These are phyloP conservation scores for Chloroceryle amazona DNA, from an alignment of 2,797 vertebrate species.

Conservation along the genomic window DNA sequence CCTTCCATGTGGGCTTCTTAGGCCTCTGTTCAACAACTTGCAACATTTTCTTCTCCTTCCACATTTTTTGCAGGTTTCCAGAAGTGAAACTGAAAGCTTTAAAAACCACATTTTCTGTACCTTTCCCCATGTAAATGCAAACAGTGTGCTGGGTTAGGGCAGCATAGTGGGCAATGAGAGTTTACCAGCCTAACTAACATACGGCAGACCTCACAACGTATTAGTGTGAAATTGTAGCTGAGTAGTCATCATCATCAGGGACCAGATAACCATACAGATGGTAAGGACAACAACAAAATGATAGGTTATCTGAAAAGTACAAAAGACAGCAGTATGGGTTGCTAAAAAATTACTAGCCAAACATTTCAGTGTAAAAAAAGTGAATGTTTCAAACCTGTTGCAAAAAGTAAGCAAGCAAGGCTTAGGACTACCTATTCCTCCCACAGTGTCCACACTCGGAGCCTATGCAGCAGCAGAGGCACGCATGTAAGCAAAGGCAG, in stretches of 20 bases:
- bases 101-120: neutral
- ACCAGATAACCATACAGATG: neutral
- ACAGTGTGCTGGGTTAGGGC: neutral
- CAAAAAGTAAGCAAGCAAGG: neutral
- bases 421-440: neutral
- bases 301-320: neutral
- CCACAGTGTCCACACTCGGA: rapidly evolving
- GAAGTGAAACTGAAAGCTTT: neutral
- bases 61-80: neutral
- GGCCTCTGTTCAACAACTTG: neutral
- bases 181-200: neutral
- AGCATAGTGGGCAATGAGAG: neutral
- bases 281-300: neutral
- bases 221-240: neutral
- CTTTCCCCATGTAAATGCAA: neutral
- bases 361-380: neutral
- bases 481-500: rapidly evolving
- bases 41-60: neutral
- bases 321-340: neutral
- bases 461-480: neutral
- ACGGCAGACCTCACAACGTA: neutral
- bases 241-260: neutral
- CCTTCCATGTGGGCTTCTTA: neutral
- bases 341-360: neutral
- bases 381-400: neutral